Evolutionary conservation across 2,888 invertebrate species (phyloP).

Genomic region (Himalopsyche tibetana): DNA sequence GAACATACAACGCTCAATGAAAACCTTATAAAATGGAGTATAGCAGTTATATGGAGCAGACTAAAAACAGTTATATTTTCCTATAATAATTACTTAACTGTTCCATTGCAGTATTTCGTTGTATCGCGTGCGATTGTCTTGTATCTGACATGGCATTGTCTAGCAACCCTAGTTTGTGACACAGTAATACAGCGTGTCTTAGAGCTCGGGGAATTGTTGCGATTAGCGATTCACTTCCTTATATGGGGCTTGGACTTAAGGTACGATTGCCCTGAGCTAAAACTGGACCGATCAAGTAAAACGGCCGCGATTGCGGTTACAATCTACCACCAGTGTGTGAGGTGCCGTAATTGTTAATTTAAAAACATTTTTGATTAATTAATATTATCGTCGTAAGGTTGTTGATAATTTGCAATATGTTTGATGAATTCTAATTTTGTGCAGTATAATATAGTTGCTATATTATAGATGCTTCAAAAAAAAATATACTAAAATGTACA

Average conservation of each 20-base stretch:
- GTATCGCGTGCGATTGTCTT: conserved; percentile 10
- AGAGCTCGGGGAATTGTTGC: neutral
- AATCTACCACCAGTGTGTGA: neutral
- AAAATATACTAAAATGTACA: too few relatives aligned
- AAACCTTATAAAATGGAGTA: too few relatives aligned
- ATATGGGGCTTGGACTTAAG: neutral
- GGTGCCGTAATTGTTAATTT: neutral
- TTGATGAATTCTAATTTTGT: too few relatives aligned
- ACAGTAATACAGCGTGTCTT: neutral
- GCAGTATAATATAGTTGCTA: too few relatives aligned
- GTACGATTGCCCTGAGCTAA: conserved; percentile 19
- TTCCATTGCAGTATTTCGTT: neutral
- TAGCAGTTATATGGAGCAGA: too few relatives aligned
- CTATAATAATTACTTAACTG: neutral
- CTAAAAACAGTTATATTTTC: too few relatives aligned
- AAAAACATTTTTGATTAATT: too few relatives aligned
- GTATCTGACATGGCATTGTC: conserved; percentile 15
- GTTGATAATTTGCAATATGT: too few relatives aligned
- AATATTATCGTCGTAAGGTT: too few relatives aligned
- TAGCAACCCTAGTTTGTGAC: neutral
- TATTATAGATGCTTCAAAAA: too few relatives aligned
- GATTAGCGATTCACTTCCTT: conserved; percentile 35
- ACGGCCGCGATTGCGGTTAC: neutral
- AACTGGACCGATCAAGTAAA: conserved; percentile 9
- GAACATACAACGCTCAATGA: too few relatives aligned